phyloP scores from a whole-genome alignment of 2,888 invertebrate genomes.

The Ceratothoa steindachneri region DNA sequence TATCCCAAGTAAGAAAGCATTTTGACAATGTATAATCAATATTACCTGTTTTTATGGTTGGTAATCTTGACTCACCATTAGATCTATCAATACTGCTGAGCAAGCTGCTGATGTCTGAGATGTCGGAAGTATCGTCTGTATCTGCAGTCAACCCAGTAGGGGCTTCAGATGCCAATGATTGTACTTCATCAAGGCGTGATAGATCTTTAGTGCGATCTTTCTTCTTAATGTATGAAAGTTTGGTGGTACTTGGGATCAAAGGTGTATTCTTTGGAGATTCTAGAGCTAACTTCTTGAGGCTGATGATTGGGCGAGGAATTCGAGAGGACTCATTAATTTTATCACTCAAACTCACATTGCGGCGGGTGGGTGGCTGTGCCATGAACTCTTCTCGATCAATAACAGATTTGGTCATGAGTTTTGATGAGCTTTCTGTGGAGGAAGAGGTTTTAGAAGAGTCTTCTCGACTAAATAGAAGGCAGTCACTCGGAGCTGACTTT shows the following conservation, averaged over 20 bases:
- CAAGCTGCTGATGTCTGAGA: slow-evolving; percentile 57
- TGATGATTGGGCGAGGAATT: not conserved
- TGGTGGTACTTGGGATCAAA: not conserved
- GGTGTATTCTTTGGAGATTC: slow-evolving; percentile 2
- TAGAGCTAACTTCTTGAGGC: not conserved
- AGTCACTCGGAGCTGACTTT: slow-evolving; percentile 40
- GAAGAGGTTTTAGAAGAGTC: slow-evolving; percentile 9
- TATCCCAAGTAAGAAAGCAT: no score
- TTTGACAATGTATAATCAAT: no score
- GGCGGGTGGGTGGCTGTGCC: slow-evolving; percentile 31
- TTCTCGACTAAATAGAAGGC: slow-evolving; percentile 21
- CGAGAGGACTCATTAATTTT: slow-evolving; percentile 37
- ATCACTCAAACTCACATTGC: slow-evolving; percentile 40
- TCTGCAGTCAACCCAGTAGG: slow-evolving; percentile 26
- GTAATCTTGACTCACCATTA: slow-evolving; percentile 49
- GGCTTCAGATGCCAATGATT: slow-evolving; percentile 23
- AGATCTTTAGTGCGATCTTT: not conserved
- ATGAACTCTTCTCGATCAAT: slow-evolving; percentile 43
- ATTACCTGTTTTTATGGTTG: no score
- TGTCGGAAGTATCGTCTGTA: slow-evolving; percentile 49
- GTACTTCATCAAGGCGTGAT: not conserved
- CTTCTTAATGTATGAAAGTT: not conserved
- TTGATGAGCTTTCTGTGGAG: slow-evolving; percentile 20
- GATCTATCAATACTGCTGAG: slow-evolving; percentile 58
- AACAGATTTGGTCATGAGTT: slow-evolving; percentile 41